These are phyloP conservation scores for Callospermophilus lateralis DNA, from an alignment of 2,113 vertebrate species.

Conservation along the genomic window DNA sequence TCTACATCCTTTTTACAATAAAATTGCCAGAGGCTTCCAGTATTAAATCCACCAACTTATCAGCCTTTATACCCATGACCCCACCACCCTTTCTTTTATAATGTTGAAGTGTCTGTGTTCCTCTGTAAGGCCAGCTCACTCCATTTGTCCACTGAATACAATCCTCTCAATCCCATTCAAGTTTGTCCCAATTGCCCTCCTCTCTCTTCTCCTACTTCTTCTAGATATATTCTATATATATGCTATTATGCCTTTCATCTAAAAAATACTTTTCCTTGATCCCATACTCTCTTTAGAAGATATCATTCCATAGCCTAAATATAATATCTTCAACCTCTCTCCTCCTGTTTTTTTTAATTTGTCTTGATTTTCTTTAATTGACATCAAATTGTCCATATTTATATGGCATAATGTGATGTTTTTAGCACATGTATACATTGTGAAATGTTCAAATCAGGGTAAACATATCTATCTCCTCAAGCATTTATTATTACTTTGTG, in stretches of 20 bases:
- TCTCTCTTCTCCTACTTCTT: background rate
- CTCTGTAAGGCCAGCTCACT: background rate
- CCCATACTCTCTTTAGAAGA: background rate
- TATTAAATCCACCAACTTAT: background rate
- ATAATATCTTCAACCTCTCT: background rate
- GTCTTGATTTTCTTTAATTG: background rate
- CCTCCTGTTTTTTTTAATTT: background rate
- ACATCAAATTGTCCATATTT: background rate
- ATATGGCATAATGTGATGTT: background rate
- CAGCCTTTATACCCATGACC: background rate
- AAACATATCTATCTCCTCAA: background rate
- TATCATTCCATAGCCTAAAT: background rate
- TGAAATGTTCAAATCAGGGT: background rate
- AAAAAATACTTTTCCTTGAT: background rate
- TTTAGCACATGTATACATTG: background rate
- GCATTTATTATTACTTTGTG: background rate
- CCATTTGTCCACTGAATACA: background rate
- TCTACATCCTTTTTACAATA: background rate
- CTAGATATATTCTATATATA: conserved; percentile 9
- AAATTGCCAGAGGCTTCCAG: background rate
- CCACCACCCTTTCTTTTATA: background rate
- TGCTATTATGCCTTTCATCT: background rate
- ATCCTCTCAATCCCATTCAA: background rate
- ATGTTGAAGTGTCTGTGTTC: background rate
- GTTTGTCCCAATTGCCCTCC: background rate